Percentiles rank a stretch among this genome's conserved stretches.
Conservation (phyloP, 1,140 invertebrate species). For the Belonocnema kinseyi region DNA sequence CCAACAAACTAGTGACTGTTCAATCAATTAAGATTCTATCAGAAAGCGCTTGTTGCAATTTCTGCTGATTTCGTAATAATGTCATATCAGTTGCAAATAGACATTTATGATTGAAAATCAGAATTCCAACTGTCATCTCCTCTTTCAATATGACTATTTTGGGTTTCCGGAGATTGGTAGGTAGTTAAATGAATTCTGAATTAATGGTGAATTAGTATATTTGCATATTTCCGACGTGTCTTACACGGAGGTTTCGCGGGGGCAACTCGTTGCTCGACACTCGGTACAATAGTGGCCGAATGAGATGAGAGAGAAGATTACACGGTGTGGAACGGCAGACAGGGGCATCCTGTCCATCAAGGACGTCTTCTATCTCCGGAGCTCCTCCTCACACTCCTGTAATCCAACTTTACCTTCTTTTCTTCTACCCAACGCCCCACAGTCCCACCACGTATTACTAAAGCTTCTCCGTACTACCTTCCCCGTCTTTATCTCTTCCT, state of each 20-base stretch:
- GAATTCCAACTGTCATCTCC: too few species aligned
- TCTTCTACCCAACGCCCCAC: constrained; percentile 25
- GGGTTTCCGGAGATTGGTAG: not conserved
- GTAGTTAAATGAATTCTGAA: constrained; percentile 13
- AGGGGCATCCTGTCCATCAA: constrained; percentile 69
- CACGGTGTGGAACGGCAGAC: constrained; percentile 61
- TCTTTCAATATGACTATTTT: too few species aligned
- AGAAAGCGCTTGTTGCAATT: too few species aligned
- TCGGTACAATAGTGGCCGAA: constrained; percentile 63
- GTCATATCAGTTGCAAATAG: too few species aligned
- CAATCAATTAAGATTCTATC: too few species aligned
- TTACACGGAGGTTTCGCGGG: constrained; percentile 48
- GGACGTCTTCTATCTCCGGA: constrained; percentile 65
- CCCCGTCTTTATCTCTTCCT: constrained; percentile 33
- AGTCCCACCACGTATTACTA: constrained; percentile 6
- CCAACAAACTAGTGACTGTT: too few species aligned
- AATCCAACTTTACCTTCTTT: constrained; percentile 52
- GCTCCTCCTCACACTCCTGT: constrained; percentile 57
- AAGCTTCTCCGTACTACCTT: constrained; percentile 11
- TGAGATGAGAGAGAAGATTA: constrained; percentile 69
- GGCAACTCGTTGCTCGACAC: constrained; percentile 64
- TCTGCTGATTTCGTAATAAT: too few species aligned
- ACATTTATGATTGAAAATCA: too few species aligned
- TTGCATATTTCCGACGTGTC: constrained; percentile 1
- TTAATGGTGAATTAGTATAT: not conserved